A percentile compares a stretch with the other conserved stretches of the same genome.
phyloP scores from a whole-genome alignment of 2,113 vertebrate genomes.

The Aegithalos caudatus region DNA sequence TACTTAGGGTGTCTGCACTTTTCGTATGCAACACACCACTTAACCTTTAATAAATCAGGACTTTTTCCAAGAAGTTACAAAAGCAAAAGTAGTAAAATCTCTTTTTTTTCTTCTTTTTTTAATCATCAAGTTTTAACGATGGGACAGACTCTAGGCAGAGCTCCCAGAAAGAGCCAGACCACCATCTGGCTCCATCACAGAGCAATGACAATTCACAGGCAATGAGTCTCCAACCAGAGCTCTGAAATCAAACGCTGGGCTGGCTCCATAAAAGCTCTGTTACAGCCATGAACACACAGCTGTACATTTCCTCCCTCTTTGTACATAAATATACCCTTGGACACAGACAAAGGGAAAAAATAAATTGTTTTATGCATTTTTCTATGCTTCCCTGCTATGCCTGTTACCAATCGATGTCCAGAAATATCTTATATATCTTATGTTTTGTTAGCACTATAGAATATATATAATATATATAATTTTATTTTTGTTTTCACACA shows the following conservation, averaged over 20 bases:
- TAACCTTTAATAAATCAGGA: neutral
- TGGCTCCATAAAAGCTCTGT: neutral
- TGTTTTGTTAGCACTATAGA: conserved; percentile 6
- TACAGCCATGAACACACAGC: neutral
- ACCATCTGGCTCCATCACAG: conserved; percentile 37
- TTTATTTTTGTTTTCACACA: conserved; percentile 36
- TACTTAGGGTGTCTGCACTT: neutral
- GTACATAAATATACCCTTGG: neutral
- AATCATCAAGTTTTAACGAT: neutral
- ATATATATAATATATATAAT: neutral
- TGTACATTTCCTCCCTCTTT: neutral
- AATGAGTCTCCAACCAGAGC: neutral
- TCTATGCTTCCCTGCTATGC: neutral
- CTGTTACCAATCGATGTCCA: neutral
- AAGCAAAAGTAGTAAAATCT: conserved; percentile 28
- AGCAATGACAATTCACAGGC: conserved; percentile 33
- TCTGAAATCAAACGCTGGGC: neutral
- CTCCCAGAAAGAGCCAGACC: conserved; percentile 46
- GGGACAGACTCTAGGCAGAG: neutral
- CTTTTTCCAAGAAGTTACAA: neutral
- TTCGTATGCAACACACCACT: neutral
- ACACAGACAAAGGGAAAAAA: neutral
- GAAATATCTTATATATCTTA: conserved; percentile 15
- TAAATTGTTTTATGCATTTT: neutral
- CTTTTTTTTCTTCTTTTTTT: neutral